These are phyloP conservation scores for Garra rufa DNA, from an alignment of 2,113 vertebrate species.

Conservation along the genomic window DNA sequence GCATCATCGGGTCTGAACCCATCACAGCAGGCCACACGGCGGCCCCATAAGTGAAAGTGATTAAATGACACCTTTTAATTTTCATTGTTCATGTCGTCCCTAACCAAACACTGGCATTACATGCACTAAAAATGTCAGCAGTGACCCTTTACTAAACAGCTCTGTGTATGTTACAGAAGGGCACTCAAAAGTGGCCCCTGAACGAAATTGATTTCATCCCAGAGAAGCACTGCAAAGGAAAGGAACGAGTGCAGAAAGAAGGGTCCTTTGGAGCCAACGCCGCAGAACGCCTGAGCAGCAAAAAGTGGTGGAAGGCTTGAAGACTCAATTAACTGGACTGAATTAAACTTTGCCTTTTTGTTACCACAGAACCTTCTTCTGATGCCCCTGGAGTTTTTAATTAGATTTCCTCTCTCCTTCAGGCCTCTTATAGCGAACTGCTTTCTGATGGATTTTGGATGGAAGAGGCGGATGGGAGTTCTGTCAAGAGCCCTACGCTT, in stretches of 20 bases:
- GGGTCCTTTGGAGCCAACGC: constrained; percentile 26
- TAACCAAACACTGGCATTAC: constrained; percentile 13
- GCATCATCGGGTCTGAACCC: not conserved
- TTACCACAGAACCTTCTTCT: constrained; percentile 43
- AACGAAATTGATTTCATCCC: constrained; percentile 35
- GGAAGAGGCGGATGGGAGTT: constrained; percentile 28
- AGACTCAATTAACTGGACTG: constrained; percentile 59
- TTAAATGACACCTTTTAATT: constrained; percentile 41
- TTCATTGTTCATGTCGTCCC: not conserved
- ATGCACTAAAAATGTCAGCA: not conserved
- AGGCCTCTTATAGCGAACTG: constrained; percentile 14
- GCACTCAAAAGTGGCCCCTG: constrained; percentile 34
- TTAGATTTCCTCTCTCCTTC: constrained; percentile 43
- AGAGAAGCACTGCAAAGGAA: constrained; percentile 11
- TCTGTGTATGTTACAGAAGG: constrained; percentile 17
- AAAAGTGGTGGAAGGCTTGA: constrained; percentile 51
- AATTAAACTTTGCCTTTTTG: constrained; percentile 59
- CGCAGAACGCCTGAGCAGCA: constrained; percentile 35
- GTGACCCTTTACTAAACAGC: constrained; percentile 28
- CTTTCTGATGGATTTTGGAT: constrained; percentile 46
- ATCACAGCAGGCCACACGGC: not conserved
- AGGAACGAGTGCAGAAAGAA: constrained; percentile 12
- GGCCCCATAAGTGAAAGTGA: constrained; percentile 32
- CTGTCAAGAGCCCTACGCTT: not conserved
- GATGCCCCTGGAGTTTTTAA: constrained; percentile 55